A percentile compares a stretch with the other conserved stretches of the same genome.
These are phyloP conservation scores for Holothuria leucospilota DNA, from an alignment of 53 echinoderm and acorn worm species.

Conservation along the genomic window DNA sequence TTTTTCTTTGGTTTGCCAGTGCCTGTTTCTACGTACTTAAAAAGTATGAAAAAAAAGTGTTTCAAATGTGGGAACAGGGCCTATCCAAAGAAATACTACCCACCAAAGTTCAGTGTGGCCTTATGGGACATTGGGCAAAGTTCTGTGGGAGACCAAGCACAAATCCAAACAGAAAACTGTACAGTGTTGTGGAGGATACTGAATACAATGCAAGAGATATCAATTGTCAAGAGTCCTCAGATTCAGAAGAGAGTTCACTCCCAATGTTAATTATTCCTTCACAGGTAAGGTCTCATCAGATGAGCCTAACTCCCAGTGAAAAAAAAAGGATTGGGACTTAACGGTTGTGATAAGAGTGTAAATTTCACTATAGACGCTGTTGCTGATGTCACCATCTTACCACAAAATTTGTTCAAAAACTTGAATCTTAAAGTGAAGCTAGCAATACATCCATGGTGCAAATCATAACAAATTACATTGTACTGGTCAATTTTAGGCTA, in stretches of 20 bases:
- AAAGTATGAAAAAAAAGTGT: not conserved
- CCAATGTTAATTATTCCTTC: not conserved
- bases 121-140: not conserved
- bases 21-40: no score
- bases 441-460: slow-evolving; percentile 20
- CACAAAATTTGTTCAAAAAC: slow-evolving; percentile 9
- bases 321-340: not conserved
- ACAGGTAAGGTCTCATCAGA: not conserved
- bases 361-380: slow-evolving; percentile 19
- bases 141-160: no score
- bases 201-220: no score
- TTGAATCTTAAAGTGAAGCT: not conserved
- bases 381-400: slow-evolving; percentile 47
- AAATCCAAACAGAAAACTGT: no score
- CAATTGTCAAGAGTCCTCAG: no score
- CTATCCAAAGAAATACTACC: not conserved
- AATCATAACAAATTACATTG: not conserved
- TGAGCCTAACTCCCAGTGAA: no score
- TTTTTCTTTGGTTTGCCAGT: no score
- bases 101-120: not conserved
- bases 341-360: not conserved
- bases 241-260: no score
- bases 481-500: slow-evolving; percentile 16
- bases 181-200: no score
- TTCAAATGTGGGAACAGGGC: not conserved